Percentiles rank a stretch among this genome's conserved stretches.
Evolutionary conservation across 2,888 invertebrate genomes (phyloP).

Genomic region (Thymelicus acteon): DNA sequence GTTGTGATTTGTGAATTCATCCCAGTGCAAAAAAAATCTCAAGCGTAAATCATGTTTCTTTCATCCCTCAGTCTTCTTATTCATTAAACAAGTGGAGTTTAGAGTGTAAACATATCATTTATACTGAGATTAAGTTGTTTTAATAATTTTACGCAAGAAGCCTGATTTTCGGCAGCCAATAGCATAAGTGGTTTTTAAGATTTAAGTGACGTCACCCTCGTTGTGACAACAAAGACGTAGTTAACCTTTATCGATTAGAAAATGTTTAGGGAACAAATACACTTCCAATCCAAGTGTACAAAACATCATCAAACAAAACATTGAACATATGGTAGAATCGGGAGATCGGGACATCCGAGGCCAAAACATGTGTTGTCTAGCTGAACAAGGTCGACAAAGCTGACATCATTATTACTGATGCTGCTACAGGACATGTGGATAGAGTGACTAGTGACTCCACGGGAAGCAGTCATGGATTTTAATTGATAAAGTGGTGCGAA

Average conservation of each 20-base stretch:
- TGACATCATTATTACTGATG: conserved; percentile 74
- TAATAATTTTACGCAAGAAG: conserved; percentile 12
- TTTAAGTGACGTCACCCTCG: conserved; percentile 32
- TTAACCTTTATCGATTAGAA: conserved; percentile 8
- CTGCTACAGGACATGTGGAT: conserved; percentile 68
- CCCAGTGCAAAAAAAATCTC: not conserved
- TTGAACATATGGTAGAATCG: conserved; percentile 60
- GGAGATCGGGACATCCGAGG: conserved; percentile 44
- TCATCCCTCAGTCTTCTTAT: not conserved
- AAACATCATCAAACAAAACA: conserved; percentile 29
- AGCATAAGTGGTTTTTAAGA: conserved; percentile 7
- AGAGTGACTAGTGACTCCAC: conserved; percentile 50
- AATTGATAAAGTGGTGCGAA: conserved; percentile 72
- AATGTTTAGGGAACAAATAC: conserved; percentile 17
- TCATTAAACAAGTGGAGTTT: not conserved
- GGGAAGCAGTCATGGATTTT: conserved; percentile 57
- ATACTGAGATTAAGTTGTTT: not conserved
- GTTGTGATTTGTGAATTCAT: conserved; percentile 2
- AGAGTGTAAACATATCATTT: not conserved
- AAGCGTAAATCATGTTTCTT: not conserved
- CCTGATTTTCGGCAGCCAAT: conserved; percentile 27
- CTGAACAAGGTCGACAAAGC: conserved; percentile 65
- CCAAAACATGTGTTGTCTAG: conserved; percentile 52
- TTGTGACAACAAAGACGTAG: conserved; percentile 31
- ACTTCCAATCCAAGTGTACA: not conserved